phyloP scores from a whole-genome alignment of 2,113 vertebrate species.

The Malaclemys terrapin region DNA sequence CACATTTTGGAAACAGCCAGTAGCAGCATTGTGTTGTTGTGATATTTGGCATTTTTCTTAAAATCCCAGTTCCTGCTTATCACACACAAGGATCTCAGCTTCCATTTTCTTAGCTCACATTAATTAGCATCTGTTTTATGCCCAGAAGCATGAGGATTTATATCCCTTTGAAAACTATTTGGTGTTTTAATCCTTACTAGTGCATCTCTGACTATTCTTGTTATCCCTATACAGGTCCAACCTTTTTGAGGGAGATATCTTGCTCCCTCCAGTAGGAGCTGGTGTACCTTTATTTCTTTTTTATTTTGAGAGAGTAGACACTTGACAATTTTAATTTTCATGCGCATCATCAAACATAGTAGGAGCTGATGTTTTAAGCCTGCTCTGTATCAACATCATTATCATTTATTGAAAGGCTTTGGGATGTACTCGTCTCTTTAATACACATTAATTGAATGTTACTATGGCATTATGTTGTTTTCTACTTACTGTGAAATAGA shows the following conservation, averaged over 20 bases:
- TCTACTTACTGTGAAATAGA: neutral
- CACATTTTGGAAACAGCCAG: rapidly evolving
- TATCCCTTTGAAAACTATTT: neutral
- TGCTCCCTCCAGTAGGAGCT: neutral
- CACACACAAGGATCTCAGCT: neutral
- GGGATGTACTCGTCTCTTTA: neutral
- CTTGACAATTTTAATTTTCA: rapidly evolving
- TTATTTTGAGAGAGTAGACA: no score
- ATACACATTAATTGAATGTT: neutral
- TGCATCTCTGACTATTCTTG: neutral
- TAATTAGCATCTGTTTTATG: neutral
- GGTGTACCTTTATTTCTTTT: no score
- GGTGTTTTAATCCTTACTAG: neutral
- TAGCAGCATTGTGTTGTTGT: neutral
- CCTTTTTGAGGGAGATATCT: neutral
- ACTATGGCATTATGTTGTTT: neutral
- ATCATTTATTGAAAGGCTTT: neutral
- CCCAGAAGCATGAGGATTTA: neutral
- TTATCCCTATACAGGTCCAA: neutral
- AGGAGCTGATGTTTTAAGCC: neutral
- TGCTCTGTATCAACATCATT: neutral
- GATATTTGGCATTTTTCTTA: neutral
- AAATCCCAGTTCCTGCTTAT: neutral
- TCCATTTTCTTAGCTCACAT: neutral
- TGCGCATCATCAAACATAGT: neutral